Conservation (phyloP, 2,888 invertebrate genomes). For the Liodrosophila aerea region DNA sequence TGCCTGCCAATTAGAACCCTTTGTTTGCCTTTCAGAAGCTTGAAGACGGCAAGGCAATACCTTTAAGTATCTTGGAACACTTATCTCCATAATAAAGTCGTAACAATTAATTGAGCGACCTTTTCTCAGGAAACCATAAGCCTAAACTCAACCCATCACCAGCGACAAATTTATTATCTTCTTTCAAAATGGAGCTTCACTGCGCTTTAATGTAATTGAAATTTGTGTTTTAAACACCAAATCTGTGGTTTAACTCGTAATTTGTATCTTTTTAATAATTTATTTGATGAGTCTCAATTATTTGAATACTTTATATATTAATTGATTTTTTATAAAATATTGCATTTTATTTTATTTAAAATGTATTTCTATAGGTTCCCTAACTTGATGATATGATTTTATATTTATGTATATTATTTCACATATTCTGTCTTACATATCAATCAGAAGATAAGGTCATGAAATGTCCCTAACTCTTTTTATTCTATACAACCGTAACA, state of each 20-base stretch:
- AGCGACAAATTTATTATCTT: background rate
- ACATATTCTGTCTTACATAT: background rate
- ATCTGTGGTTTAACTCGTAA: slow-evolving; percentile 71
- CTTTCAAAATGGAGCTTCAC: background rate
- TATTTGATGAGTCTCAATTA: slow-evolving; percentile 75
- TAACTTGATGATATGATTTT: background rate
- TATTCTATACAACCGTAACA: background rate
- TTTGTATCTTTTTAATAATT: no score
- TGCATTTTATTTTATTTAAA: slow-evolving; percentile 14
- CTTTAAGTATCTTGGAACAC: slow-evolving; percentile 41
- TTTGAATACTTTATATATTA: slow-evolving; percentile 54
- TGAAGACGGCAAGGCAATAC: slow-evolving; percentile 40
- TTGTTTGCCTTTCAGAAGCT: slow-evolving; percentile 55
- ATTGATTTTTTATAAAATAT: slow-evolving; percentile 36
- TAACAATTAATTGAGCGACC: slow-evolving; percentile 80
- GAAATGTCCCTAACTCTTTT: background rate
- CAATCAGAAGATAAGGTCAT: slow-evolving; percentile 16
- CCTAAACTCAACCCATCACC: slow-evolving; percentile 8
- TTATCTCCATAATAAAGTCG: slow-evolving; percentile 81
- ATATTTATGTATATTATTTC: background rate
- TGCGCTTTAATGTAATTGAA: slow-evolving; percentile 27
- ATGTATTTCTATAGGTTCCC: slow-evolving; percentile 3
- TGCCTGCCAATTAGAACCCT: slow-evolving; percentile 78
- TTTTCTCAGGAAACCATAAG: slow-evolving; percentile 40
- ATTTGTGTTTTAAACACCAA: slow-evolving; percentile 30